A percentile compares a stretch with the other conserved stretches of the same genome.
Evolutionary conservation across 2,113 vertebrate species (phyloP).

Genomic region (Rostratula benghalensis): DNA sequence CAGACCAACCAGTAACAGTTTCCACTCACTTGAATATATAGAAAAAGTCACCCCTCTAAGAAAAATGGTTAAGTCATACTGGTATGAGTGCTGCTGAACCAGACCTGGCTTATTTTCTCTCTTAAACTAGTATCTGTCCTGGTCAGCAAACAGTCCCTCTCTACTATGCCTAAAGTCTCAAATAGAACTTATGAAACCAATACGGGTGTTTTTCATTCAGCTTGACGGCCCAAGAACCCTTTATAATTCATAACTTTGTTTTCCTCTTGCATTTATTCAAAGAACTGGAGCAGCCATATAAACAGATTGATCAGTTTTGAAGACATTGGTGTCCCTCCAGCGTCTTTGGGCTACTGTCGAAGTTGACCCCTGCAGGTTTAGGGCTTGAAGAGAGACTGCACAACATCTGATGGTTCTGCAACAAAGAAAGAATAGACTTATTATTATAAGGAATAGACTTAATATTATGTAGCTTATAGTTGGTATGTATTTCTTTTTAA

Average conservation of each 20-base stretch:
- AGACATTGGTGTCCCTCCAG: neutral
- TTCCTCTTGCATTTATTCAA: neutral
- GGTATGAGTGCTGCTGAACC: neutral
- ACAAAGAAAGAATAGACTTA: neutral
- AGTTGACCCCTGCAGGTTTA: neutral
- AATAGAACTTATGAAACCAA: neutral
- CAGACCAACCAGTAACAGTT: neutral
- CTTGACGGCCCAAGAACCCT: neutral
- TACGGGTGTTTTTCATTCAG: neutral
- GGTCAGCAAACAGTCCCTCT: neutral
- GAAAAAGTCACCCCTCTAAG: neutral
- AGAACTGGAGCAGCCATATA: neutral
- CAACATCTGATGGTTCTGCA: neutral
- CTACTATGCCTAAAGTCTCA: neutral
- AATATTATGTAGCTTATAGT: neutral
- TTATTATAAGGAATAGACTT: neutral
- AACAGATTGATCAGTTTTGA: neutral
- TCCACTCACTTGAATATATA: neutral
- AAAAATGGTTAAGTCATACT: neutral
- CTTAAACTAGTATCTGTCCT: neutral
- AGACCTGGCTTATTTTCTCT: neutral
- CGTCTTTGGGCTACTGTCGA: neutral
- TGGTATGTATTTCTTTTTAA: neutral
- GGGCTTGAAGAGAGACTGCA: neutral
- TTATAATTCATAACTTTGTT: neutral